phyloP scores from a whole-genome alignment of 92 coral and sea anemone genomes.

The Siderastrea siderea region DNA sequence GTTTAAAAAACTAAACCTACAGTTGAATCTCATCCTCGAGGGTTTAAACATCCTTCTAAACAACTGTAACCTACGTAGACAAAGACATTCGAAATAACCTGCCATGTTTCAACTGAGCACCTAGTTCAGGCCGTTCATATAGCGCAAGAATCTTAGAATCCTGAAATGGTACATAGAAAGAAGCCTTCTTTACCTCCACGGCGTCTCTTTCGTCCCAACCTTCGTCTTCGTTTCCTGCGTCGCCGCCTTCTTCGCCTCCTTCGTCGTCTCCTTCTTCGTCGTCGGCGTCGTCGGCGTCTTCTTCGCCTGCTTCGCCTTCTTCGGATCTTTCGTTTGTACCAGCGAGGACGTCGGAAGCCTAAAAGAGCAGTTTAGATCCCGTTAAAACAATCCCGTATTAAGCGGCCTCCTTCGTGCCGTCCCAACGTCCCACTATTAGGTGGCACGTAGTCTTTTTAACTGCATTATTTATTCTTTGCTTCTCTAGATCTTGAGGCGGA shows the following conservation, averaged over 20 bases:
- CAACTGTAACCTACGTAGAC: too few relatives aligned
- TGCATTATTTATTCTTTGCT: too few relatives aligned
- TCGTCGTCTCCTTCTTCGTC: slow-evolving; percentile 12
- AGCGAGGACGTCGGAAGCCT: slow-evolving; percentile 16
- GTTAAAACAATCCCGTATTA: too few relatives aligned
- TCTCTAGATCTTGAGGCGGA: background rate
- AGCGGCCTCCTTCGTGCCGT: too few relatives aligned
- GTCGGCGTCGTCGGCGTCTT: slow-evolving; percentile 33
- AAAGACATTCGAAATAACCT: too few relatives aligned
- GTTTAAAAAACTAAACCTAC: too few relatives aligned
- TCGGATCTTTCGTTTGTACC: slow-evolving; percentile 14
- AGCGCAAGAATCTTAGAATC: background rate
- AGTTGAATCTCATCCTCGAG: too few relatives aligned
- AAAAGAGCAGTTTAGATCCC: too few relatives aligned
- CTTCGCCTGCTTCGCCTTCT: slow-evolving; percentile 32
- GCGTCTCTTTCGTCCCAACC: background rate
- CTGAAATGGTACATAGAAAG: background rate
- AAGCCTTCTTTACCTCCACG: background rate
- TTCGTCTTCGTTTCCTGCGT: slow-evolving; percentile 1
- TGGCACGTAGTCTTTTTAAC: too few relatives aligned
- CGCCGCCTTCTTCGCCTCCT: slow-evolving; percentile 12
- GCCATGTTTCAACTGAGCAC: background rate
- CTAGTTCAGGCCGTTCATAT: background rate
- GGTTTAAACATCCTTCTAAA: too few relatives aligned
- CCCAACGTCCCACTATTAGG: too few relatives aligned